phyloP scores from a whole-genome alignment of 2,797 vertebrate genomes.

The Forpus xanthops region DNA sequence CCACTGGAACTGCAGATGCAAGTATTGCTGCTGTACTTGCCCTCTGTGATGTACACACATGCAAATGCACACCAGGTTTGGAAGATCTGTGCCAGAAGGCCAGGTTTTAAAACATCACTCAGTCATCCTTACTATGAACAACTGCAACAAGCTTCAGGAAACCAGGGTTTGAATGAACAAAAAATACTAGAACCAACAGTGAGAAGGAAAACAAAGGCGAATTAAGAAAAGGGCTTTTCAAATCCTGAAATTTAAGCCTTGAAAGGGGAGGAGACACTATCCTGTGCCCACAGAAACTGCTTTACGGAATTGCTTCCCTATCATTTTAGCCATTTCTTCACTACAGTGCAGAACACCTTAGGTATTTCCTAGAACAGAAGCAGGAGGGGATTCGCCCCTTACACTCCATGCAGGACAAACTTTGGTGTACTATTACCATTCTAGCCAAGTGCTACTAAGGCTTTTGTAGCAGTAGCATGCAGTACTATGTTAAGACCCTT shows the following conservation, averaged over 20 bases:
- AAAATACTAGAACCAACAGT: neutral
- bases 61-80: neutral
- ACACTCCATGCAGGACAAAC: neutral
- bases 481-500: neutral
- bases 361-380: neutral
- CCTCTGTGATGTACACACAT: neutral
- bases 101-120: neutral
- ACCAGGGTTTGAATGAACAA: neutral
- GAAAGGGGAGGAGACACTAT: neutral
- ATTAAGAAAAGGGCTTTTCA: neutral
- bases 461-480: neutral
- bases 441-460: neutral
- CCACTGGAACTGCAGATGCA: neutral
- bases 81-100: neutral
- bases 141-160: neutral
- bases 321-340: rapidly evolving
- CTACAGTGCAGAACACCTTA: neutral
- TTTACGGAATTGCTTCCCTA: neutral
- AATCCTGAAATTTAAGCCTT: neutral
- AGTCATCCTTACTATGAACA: neutral
- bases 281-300: neutral
- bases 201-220: neutral
- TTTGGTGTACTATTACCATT: neutral
- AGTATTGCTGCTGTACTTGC: neutral
- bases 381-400: neutral